A percentile compares a stretch with the other conserved stretches of the same genome.
Evolutionary conservation across 2,113 vertebrate genomes (phyloP).

Genomic region (Hyaena hyaena): DNA sequence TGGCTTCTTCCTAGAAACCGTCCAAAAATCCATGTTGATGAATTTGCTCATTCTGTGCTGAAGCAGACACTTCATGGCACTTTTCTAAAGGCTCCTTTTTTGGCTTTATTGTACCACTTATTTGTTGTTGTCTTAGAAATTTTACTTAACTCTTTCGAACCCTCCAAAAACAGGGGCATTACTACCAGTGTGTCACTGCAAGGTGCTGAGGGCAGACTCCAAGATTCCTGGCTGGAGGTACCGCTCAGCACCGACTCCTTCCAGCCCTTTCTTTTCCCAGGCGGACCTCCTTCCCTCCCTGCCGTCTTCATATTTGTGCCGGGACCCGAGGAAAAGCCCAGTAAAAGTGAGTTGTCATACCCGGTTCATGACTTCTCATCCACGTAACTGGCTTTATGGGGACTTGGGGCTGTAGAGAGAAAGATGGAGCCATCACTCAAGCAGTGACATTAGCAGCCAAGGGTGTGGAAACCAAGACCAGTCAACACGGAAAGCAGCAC

Average conservation of each 20-base stretch:
- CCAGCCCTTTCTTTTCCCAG: not conserved
- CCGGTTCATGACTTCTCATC: not conserved
- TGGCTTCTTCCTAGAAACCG: not conserved
- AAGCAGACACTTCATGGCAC: not conserved
- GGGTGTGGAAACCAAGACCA: not conserved
- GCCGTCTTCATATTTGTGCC: not conserved
- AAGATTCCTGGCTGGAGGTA: not conserved
- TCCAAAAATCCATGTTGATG: rapidly evolving
- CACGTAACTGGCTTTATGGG: not conserved
- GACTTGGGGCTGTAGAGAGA: not conserved
- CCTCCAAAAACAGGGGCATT: not conserved
- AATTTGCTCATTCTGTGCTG: not conserved
- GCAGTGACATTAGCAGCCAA: not conserved
- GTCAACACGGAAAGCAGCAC: not conserved
- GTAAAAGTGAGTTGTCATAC: too few relatives aligned
- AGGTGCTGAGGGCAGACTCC: not conserved
- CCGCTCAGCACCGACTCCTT: rapidly evolving
- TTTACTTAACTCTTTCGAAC: not conserved
- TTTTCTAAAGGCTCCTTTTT: not conserved
- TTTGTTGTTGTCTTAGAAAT: not conserved
- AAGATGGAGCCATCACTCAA: not conserved
- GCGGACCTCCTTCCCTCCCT: not conserved
- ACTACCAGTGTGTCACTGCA: rapidly evolving
- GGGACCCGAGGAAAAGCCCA: too few relatives aligned
- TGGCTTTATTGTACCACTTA: not conserved